phyloP scores from a whole-genome alignment of 1,140 invertebrate genomes.

The Penaeus japonicus region DNA sequence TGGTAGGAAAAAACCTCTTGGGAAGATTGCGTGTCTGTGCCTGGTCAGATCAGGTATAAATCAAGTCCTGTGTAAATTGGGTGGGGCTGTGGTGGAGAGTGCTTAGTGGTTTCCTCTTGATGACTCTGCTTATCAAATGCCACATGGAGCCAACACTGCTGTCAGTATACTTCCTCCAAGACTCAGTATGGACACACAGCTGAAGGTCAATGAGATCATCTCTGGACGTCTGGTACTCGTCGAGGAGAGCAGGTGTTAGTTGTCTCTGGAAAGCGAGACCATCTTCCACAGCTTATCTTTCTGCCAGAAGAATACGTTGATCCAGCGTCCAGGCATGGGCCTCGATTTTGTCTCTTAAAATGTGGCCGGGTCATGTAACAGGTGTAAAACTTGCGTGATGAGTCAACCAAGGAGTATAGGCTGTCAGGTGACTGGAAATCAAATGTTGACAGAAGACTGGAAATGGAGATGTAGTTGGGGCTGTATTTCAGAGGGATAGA shows the following conservation, averaged over 20 bases:
- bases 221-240: conserved; percentile 13
- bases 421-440: background rate
- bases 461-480: background rate
- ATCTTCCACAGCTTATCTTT: background rate
- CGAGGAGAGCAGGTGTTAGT: background rate
- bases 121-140: conserved; percentile 8
- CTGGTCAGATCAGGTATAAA: conserved; percentile 7
- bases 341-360: background rate
- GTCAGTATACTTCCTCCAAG: background rate
- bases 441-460: conserved; percentile 10
- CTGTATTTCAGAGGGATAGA: background rate
- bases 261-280: background rate
- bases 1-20: background rate
- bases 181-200: background rate
- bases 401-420: background rate
- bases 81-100: conserved; percentile 28
- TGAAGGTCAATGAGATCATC: conserved; percentile 23
- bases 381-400: background rate
- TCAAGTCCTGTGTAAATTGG: background rate
- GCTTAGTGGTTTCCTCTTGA: conserved; percentile 16
- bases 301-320: background rate
- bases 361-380: background rate
- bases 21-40: background rate
- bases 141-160: conserved; percentile 24
- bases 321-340: background rate